Evolutionary conservation across 2,113 vertebrate species (phyloP).

Genomic region (Pteronura brasiliensis): DNA sequence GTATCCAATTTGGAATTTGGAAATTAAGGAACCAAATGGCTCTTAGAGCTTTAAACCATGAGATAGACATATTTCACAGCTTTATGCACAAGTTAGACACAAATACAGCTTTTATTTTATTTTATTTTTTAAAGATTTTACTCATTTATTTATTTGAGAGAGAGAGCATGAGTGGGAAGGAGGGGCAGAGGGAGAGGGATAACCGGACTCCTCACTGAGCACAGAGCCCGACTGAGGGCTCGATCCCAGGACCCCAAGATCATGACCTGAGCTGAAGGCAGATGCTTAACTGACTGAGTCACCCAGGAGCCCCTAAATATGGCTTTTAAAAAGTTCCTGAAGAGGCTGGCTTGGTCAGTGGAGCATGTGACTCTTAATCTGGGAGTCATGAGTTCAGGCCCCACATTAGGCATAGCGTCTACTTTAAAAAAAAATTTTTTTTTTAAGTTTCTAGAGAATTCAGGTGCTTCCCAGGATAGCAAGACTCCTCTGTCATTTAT

Average conservation of each 20-base stretch:
- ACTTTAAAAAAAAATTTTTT: background rate
- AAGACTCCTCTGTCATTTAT: background rate
- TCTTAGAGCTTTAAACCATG: background rate
- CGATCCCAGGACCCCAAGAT: background rate
- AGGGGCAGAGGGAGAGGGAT: background rate
- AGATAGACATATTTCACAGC: background rate
- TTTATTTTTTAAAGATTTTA: background rate
- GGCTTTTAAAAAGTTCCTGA: background rate
- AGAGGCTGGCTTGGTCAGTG: background rate
- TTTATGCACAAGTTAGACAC: background rate
- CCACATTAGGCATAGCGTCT: background rate
- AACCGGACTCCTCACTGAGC: background rate
- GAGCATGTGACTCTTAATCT: background rate
- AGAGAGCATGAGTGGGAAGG: background rate
- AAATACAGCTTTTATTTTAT: background rate
- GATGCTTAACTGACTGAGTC: background rate
- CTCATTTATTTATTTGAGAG: background rate
- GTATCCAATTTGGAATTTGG: slow-evolving; percentile 1
- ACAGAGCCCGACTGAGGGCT: too few species aligned
- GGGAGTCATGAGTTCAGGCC: background rate
- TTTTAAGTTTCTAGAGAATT: slow-evolving; percentile 24
- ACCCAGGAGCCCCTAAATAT: background rate
- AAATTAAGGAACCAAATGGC: background rate
- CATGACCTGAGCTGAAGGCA: background rate
- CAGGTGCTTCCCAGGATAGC: background rate